These are phyloP conservation scores for Phymatocera aterrima DNA, from an alignment of 2,888 invertebrate species.

Conservation along the genomic window DNA sequence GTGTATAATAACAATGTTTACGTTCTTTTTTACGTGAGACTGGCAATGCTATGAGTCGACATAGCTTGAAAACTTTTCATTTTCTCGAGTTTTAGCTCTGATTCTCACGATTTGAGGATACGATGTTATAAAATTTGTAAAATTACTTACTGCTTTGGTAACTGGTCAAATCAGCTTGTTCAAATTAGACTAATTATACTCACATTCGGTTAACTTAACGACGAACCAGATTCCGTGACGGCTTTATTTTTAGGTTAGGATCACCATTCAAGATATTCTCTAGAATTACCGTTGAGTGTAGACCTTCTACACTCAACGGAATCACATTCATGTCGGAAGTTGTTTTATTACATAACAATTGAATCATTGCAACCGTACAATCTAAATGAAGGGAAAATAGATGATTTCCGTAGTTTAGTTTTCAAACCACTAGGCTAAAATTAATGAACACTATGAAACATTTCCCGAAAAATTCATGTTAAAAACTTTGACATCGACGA, in stretches of 20 bases:
- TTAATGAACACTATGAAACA: too few species aligned
- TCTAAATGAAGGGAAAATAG: too few species aligned
- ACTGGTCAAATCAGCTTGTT: neutral
- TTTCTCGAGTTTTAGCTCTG: neutral
- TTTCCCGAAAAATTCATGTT: too few species aligned
- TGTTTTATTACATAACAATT: neutral
- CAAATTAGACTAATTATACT: neutral
- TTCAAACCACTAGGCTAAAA: too few species aligned
- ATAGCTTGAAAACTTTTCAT: neutral
- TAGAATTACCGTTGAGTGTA: too few species aligned
- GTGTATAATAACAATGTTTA: neutral
- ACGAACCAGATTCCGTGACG: neutral
- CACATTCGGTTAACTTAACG: neutral
- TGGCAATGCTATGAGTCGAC: neutral
- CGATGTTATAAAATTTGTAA: neutral
- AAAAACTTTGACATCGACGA: too few species aligned
- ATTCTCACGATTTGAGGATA: neutral
- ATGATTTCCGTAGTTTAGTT: too few species aligned
- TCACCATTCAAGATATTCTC: neutral
- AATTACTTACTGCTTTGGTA: neutral
- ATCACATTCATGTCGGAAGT: neutral
- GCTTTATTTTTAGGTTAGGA: constrained; percentile 19
- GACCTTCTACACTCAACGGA: too few species aligned
- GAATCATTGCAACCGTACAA: too few species aligned
- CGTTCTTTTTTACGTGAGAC: too few species aligned